A percentile compares a stretch with the other conserved stretches of the same genome.
Evolutionary conservation across 2,113 vertebrate genomes (phyloP).

Genomic region (Rhabdomys dilectus): DNA sequence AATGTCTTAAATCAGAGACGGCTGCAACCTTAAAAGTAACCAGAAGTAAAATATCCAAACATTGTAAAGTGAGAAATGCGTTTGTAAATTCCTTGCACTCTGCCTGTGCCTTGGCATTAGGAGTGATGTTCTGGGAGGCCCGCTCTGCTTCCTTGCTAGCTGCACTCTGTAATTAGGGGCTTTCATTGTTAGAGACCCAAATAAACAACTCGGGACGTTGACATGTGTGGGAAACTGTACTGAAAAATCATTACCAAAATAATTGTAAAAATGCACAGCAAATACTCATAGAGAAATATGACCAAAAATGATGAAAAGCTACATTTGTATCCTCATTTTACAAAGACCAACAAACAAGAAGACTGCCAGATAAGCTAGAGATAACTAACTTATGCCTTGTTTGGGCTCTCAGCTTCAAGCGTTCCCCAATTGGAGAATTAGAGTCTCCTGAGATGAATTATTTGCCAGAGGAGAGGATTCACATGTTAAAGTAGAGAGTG

Average conservation of each 20-base stretch:
- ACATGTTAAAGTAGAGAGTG: constrained; percentile 71
- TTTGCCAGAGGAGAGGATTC: constrained; percentile 69
- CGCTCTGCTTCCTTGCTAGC: constrained; percentile 44
- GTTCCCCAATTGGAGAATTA: constrained; percentile 72
- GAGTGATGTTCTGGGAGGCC: constrained; percentile 54
- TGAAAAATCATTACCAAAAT: constrained; percentile 58
- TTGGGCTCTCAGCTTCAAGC: constrained; percentile 49
- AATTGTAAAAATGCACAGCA: constrained; percentile 81
- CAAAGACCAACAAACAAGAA: constrained; percentile 27
- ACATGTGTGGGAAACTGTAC: constrained; percentile 80
- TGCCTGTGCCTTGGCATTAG: constrained; percentile 15
- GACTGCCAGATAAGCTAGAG: constrained; percentile 73
- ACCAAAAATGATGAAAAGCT: constrained; percentile 83
- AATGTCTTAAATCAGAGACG: not conserved
- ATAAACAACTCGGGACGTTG: constrained; percentile 83
- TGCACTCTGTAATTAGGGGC: constrained; percentile 78
- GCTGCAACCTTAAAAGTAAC: not conserved
- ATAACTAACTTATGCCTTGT: constrained; percentile 83
- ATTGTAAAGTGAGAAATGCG: not conserved
- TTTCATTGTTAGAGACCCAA: constrained; percentile 74
- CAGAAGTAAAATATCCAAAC: not conserved
- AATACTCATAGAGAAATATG: constrained; percentile 82
- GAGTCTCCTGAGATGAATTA: constrained; percentile 70
- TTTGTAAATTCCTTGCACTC: not conserved
- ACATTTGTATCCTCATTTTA: constrained; percentile 76